These are phyloP conservation scores for Ceraclea dissimilis DNA, from an alignment of 2,888 invertebrate genomes.

Conservation along the genomic window DNA sequence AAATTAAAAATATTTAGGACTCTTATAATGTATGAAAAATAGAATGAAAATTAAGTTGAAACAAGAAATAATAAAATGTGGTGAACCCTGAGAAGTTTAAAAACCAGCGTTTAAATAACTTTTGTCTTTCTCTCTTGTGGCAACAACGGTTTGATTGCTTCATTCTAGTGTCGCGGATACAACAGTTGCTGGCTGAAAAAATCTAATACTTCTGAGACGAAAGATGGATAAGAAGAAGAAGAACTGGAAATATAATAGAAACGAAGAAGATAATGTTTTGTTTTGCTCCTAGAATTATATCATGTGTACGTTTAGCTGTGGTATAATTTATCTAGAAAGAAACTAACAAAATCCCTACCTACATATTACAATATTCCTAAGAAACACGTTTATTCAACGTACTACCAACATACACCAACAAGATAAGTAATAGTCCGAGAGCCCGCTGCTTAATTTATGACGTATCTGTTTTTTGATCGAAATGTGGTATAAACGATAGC, in stretches of 20 bases:
- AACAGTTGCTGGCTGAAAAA: constrained; percentile 5
- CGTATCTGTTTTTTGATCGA: too few species aligned
- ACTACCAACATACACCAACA: too few species aligned
- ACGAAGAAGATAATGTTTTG: background rate
- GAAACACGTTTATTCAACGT: too few species aligned
- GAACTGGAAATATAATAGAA: background rate
- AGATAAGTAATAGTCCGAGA: too few species aligned
- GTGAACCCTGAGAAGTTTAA: background rate
- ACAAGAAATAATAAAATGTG: too few species aligned
- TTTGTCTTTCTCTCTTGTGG: constrained; percentile 7
- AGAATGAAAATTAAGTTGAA: too few species aligned
- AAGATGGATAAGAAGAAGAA: background rate
- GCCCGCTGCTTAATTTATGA: too few species aligned
- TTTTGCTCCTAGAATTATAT: background rate
- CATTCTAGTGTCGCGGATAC: constrained; percentile 9
- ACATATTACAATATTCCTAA: too few species aligned
- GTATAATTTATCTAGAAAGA: background rate
- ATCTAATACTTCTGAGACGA: background rate
- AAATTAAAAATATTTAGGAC: too few species aligned
- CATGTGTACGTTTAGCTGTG: background rate
- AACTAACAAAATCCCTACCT: too few species aligned
- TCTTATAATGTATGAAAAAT: too few species aligned
- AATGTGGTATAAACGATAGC: too few species aligned
- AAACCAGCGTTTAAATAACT: background rate
- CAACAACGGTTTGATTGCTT: constrained; percentile 18